These are phyloP conservation scores for Mythimna ferrago DNA, from an alignment of 2,888 invertebrate genomes.

Conservation along the genomic window DNA sequence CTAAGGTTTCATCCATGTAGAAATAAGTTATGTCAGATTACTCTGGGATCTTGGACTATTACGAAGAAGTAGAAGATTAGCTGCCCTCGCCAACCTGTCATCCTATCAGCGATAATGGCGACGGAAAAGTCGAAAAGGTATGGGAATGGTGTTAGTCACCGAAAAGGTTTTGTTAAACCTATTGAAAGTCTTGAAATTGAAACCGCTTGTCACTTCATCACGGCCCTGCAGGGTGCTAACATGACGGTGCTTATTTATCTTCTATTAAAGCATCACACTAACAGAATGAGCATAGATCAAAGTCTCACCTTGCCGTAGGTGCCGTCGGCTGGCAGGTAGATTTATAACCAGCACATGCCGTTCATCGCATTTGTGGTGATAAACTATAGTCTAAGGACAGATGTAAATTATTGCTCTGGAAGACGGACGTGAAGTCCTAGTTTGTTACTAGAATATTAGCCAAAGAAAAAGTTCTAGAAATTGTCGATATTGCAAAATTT, in stretches of 20 bases:
- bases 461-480: background rate
- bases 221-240: background rate
- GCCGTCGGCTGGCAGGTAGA: slow-evolving; percentile 29
- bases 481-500: background rate
- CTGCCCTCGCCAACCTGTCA: no score
- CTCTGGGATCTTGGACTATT: no score
- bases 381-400: slow-evolving; percentile 24
- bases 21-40: no score
- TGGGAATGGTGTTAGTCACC: background rate
- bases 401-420: slow-evolving; percentile 22
- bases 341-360: slow-evolving; percentile 38
- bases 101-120: background rate
- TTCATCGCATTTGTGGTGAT: slow-evolving; percentile 23
- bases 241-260: background rate
- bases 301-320: slow-evolving; percentile 36
- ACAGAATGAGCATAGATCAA: slow-evolving; percentile 43
- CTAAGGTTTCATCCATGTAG: no score
- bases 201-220: background rate
- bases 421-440: slow-evolving; percentile 2
- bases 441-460: background rate
- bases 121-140: background rate
- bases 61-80: no score
- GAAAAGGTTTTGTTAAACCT: background rate
- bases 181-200: background rate
- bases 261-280: slow-evolving; percentile 14